Evolutionary conservation across 2,888 invertebrate species (phyloP), one percentile per base, ranked within the genome.

Genomic region (Plagodis dolabraria): DNA sequence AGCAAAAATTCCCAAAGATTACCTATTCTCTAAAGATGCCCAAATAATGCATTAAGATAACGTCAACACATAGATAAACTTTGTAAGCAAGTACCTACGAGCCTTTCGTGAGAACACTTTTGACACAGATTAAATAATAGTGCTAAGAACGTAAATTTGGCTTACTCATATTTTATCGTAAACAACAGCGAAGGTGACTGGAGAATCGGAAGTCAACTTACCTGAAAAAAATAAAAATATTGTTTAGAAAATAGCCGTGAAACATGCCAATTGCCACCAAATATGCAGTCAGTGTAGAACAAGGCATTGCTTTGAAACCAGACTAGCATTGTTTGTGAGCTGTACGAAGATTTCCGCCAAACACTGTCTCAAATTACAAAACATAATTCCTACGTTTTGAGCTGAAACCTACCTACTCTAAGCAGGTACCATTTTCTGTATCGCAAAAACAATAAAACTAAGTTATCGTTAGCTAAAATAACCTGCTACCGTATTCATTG

Each of bases 281-380:
- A 47, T 50, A 50, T 53, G 58, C 57, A 62, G 11, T 33, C 38
- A 40, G 43, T 47, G 51, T 53, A 46, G 34, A 56, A 59, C 55
- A 36, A 58, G 49, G 38, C 69, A 67, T 73, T 79, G 77, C 75
- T 79, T 75, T 78, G 78, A 70, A 76, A 80, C 70, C 73, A 53
- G 56, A 50, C 57, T 52, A 57, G 55, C 35, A 77, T 68, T 86
- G 83, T 85, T 85, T 82, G 75, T 70, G 69, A 72, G 74, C 69
- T 64, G 71, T 67, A 70, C 75, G 74, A 77, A 79, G 79, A 78
- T 84, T 84, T 83, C 82, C 82, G 76, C 61, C 77, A 85, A 86
- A 84, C 85, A 85, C 72, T 65, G 81, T 77, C 77, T 79, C 77
- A 71, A 80, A 69, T 86, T 84, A 75, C 86, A 81, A 86, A 87